Base-by-base conservation (phyloP, 2,888 invertebrate genomes). In the Apomyelois bistriatella region DNA sequence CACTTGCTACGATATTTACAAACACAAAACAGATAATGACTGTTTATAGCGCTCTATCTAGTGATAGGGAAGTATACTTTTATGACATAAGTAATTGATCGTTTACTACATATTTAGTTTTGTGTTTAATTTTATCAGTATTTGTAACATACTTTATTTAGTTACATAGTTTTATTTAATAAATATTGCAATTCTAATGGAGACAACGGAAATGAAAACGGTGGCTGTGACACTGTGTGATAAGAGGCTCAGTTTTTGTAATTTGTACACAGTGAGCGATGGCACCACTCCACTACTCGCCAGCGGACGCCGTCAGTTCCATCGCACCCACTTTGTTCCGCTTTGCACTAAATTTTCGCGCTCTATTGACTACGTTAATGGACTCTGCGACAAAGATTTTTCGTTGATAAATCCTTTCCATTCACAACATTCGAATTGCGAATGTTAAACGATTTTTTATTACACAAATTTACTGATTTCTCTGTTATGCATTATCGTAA, bases 321-420 rank as follows among this genome's bases (percentile, higher is more conserved):
- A 58, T 59, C 62, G 56, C 55, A 40, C 56, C 60, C 61, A 58
- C 65, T 74, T 73, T 71, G 60, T 65, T 66, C 63, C 57, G 59
- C 58, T 59, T 58, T 55, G 63, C 68, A 68, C 70, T 65, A 66
- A 66, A 74, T 73, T 70, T 68, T 72, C 68, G 60, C 70, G 65
- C 67, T 65, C 70, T 72, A 75, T 73, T 70, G 68, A 65, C 60
- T 56, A 49, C 62, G 59, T 61, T 71, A 72, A 74, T 71, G 65
- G 65, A 53, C 65, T 70, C 57, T 56, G 57, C 59, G 60, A 59
- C 58, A 53, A 60, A 61, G 61, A 66, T 63, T 67, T 69, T 64
- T 64, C 55, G 53, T 43, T 63, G 66, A 68, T 68, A 68, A 68
- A 64, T 61, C 56, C 56, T 53, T 52, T 42, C 52, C 58, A 64